These are phyloP conservation scores for Myiotriccus ornatus DNA, from an alignment of 2,797 vertebrate species.

Conservation along the genomic window DNA sequence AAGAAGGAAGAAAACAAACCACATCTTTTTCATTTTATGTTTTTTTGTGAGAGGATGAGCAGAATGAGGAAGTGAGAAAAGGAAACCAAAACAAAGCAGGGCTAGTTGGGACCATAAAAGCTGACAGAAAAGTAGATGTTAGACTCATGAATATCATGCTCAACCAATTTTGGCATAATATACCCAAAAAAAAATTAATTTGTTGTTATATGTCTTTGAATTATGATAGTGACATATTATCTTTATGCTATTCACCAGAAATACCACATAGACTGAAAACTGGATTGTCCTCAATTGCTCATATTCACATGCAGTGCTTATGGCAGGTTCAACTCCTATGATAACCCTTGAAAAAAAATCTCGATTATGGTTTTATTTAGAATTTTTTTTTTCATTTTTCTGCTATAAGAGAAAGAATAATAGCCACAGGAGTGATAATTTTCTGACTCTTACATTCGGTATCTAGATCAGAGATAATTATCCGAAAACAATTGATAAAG, in stretches of 20 bases:
- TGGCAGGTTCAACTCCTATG: neutral
- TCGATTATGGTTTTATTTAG: neutral
- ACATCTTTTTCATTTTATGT: neutral
- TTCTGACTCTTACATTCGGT: neutral
- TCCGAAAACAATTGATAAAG: neutral
- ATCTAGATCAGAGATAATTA: neutral
- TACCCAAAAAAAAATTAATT: neutral
- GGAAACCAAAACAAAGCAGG: neutral
- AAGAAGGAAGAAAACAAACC: neutral
- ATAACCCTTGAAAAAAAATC: neutral
- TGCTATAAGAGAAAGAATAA: neutral
- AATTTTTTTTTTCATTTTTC: neutral
- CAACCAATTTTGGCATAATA: neutral
- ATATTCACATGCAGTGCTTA: neutral
- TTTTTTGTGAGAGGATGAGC: neutral
- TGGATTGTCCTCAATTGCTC: neutral
- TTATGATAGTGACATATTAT: neutral
- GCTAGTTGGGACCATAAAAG: neutral
- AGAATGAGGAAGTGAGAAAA: neutral
- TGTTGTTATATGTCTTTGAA: neutral
- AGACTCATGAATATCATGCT: fast-evolving
- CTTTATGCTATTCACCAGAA: neutral
- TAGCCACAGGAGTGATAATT: fast-evolving
- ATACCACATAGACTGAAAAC: neutral
- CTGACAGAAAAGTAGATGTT: neutral